Evolutionary conservation across 2,797 vertebrate genomes (phyloP).

Genomic region (Otolemur crassicaudatus): DNA sequence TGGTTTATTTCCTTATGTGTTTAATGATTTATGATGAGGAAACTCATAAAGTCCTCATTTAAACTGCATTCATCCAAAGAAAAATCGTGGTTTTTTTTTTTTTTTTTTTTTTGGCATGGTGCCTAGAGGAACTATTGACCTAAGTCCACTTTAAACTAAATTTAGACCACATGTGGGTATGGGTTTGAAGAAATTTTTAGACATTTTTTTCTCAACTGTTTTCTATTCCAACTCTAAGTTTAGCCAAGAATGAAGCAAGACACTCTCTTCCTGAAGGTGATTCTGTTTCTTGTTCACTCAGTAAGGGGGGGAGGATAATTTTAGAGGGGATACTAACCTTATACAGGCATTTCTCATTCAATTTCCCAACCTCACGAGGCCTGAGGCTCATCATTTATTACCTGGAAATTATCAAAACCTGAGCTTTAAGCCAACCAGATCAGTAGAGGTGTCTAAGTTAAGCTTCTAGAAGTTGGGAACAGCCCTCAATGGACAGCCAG

Average conservation of each 20-base stretch:
- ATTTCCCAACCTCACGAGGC: background rate
- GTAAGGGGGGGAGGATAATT: background rate
- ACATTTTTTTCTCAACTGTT: background rate
- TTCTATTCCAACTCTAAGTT: background rate
- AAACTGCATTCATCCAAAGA: background rate
- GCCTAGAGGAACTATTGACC: background rate
- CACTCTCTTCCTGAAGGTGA: background rate
- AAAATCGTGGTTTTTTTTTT: background rate
- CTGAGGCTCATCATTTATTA: background rate
- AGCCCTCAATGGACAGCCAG: background rate
- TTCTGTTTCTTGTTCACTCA: constrained; percentile 1
- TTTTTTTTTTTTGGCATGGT: background rate
- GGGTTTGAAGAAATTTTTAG: background rate
- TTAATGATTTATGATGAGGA: background rate
- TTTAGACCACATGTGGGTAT: background rate
- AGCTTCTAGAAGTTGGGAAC: background rate
- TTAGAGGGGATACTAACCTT: background rate
- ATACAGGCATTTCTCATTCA: background rate
- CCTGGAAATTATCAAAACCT: background rate
- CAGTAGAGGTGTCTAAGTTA: background rate
- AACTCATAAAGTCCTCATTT: background rate
- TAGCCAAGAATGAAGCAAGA: background rate
- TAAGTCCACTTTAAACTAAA: constrained; percentile 22
- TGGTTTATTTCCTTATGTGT: background rate
- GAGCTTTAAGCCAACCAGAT: background rate